Evolutionary conservation across 2,113 vertebrate genomes (phyloP).

Genomic region (Nothocercus julius): DNA sequence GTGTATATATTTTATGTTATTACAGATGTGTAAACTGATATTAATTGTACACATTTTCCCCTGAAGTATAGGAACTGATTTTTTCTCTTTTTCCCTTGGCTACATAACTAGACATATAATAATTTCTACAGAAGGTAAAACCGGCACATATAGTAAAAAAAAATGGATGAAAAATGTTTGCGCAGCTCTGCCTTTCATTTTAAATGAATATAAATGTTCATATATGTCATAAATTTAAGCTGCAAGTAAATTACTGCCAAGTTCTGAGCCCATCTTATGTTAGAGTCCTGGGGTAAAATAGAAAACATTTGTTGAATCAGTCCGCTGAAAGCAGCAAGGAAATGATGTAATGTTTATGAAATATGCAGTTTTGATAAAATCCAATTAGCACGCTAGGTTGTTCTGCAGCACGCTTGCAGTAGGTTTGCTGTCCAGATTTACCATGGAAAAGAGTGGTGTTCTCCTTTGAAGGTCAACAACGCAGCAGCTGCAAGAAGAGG

Average conservation of each 20-base stretch:
- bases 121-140: conserved; percentile 64
- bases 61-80: conserved; percentile 18
- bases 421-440: conserved; percentile 6
- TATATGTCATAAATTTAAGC: conserved; percentile 73
- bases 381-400: conserved; percentile 44
- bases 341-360: conserved; percentile 69
- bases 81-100: conserved; percentile 38
- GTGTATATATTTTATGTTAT: conserved; percentile 38
- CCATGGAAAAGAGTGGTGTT: background rate
- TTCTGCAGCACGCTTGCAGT: conserved; percentile 5
- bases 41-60: conserved; percentile 56
- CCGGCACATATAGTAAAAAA: background rate
- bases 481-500: conserved; percentile 28
- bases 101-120: conserved; percentile 50
- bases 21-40: conserved; percentile 58
- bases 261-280: conserved; percentile 52
- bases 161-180: conserved; percentile 66
- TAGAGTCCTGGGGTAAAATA: conserved; percentile 69
- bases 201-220: conserved; percentile 79
- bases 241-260: conserved; percentile 72
- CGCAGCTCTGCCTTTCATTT: conserved; percentile 67
- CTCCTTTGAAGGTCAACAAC: background rate
- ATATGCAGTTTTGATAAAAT: conserved; percentile 69
- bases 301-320: conserved; percentile 71
- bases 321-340: conserved; percentile 63